Evolutionary conservation across 1,140 invertebrate species (phyloP), one percentile per base, ranked within the genome.

Genomic region (Drosophila kepulauana): DNA sequence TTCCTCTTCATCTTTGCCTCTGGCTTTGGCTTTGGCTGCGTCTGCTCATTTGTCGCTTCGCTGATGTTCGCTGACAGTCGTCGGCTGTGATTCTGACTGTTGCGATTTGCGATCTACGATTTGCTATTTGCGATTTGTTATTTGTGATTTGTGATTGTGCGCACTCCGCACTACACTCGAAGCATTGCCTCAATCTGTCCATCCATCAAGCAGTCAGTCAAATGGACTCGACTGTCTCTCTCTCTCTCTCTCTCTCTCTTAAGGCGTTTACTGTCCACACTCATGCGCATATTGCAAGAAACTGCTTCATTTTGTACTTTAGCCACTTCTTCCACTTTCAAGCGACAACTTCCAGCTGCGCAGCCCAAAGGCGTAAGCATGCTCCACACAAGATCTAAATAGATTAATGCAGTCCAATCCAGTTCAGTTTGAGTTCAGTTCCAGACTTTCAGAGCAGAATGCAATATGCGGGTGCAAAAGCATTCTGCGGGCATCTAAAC

Each of bases 41-140:
- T 76, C 80, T 87, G 79, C 84, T 82, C 79, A 87, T 87, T 87
- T 87, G 82, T 87, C 82, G 82, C 82, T 87, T 88, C 79, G 77
- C 68, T 87, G 71, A 74, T 74, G 68, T 59, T 72, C 68, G 73
- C 73, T 75, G 67, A 72, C 73, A 75, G 68, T 49, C 73, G 65
- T 49, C 28, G 49, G 20, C 20, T 25, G 20, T 4, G 38, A 69
- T 62, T 69, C 65, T 48, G 54, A 56, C 54, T 78, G 45, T 41
- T 33, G 16, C 1, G 69, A 58, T 52, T 66, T 61, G 51, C 28
- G 28, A 33, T 54, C 30, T 33, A 38, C 35, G 8, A 38, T 33
- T 33, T 33, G 30, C 35, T 8, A 38, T 38, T 38, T 38, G 35
- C 35, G 7, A 38, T 38, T 38, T 38, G 35, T 8, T 38, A 38